These are phyloP conservation scores for Halesus radiatus DNA, from an alignment of 1,140 invertebrate species.

Conservation along the genomic window DNA sequence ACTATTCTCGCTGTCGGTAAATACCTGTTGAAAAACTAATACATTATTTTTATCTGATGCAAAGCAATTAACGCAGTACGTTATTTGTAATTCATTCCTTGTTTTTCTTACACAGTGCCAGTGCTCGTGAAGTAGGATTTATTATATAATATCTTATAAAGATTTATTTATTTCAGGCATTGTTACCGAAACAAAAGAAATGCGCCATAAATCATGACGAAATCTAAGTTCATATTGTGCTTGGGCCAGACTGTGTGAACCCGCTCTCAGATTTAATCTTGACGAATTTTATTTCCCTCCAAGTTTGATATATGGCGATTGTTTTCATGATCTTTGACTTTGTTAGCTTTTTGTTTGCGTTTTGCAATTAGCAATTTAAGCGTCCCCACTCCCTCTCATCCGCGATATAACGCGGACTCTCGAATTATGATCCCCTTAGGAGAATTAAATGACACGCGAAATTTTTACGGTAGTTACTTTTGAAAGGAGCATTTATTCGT, in stretches of 20 bases:
- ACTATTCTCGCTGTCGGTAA: too few species aligned
- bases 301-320: constrained; percentile 11
- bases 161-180: constrained; percentile 11
- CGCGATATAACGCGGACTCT: background rate
- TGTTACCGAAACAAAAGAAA: constrained; percentile 28
- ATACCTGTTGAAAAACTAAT: too few species aligned
- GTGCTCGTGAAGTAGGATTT: constrained; percentile 1
- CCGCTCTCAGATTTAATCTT: constrained; percentile 22
- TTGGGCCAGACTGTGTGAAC: constrained; percentile 1
- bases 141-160: constrained; percentile 1
- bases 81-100: background rate
- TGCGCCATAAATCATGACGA: constrained; percentile 14
- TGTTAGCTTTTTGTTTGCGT: constrained; percentile 23
- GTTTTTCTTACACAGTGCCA: background rate
- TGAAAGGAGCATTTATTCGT: constrained; percentile 38
- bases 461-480: constrained; percentile 47
- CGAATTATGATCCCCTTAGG: constrained; percentile 27
- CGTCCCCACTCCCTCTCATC: background rate
- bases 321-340: constrained; percentile 27
- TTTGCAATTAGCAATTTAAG: constrained; percentile 31
- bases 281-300: constrained; percentile 13
- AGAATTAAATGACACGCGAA: constrained; percentile 53
- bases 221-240: constrained; percentile 16
- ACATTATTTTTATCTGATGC: too few species aligned
- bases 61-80: too few species aligned